phyloP scores from a whole-genome alignment of 2,113 vertebrate genomes.

The Elaphurus davidianus region DNA sequence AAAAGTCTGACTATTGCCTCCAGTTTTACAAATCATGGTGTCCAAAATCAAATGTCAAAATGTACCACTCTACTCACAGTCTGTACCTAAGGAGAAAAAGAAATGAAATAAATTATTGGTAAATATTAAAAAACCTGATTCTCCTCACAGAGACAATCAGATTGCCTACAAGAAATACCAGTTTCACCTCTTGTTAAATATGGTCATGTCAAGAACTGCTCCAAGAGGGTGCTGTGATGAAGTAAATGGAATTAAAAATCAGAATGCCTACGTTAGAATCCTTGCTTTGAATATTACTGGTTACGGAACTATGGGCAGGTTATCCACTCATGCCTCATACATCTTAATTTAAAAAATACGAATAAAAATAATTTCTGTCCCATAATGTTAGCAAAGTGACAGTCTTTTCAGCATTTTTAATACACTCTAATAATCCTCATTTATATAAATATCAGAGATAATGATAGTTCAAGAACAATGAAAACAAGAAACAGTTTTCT shows the following conservation, averaged over 20 bases:
- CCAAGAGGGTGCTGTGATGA: background rate
- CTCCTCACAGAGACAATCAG: background rate
- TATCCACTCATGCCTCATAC: background rate
- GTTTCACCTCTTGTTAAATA: background rate
- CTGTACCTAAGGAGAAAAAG: background rate
- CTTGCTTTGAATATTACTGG: background rate
- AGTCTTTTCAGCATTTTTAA: background rate
- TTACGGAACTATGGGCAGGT: background rate
- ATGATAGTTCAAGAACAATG: background rate
- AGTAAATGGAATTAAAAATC: background rate
- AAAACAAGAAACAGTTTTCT: background rate
- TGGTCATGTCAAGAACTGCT: background rate
- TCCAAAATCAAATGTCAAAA: background rate
- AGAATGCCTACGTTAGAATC: background rate
- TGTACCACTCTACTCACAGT: background rate
- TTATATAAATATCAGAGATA: background rate
- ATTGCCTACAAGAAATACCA: background rate
- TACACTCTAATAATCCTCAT: background rate
- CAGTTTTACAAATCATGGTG: background rate
- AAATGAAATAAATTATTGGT: background rate
- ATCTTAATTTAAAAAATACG: background rate
- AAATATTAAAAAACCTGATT: background rate
- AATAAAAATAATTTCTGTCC: slow-evolving; percentile 1
- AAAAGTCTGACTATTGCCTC: background rate
- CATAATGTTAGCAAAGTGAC: background rate